Evolutionary conservation across 2,797 vertebrate species (phyloP).

Genomic region (Acanthurus tractus): DNA sequence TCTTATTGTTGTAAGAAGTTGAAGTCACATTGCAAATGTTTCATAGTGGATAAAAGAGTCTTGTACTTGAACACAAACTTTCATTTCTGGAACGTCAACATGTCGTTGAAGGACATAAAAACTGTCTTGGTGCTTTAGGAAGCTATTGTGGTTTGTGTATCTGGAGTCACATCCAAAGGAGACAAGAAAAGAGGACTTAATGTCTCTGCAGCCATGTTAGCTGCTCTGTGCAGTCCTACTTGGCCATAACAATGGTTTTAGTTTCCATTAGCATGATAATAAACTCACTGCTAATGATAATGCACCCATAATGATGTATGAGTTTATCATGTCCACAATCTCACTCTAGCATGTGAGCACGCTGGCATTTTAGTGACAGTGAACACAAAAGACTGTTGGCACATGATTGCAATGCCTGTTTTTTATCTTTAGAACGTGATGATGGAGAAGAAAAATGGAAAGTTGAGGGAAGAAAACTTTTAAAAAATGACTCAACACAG

Average conservation of each 20-base stretch:
- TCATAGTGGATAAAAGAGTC: neutral
- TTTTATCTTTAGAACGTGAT: too few species aligned
- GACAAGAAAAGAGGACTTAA: neutral
- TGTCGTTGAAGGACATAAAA: constrained; percentile 16
- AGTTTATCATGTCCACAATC: too few species aligned
- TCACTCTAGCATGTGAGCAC: neutral
- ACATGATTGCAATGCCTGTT: too few species aligned
- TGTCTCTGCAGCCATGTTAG: too few species aligned
- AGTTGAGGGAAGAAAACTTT: neutral
- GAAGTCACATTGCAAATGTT: neutral
- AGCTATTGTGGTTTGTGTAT: neutral
- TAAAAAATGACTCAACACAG: neutral
- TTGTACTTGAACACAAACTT: neutral
- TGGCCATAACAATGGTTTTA: neutral
- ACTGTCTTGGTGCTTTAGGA: too few species aligned
- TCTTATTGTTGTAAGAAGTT: neutral
- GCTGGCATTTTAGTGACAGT: neutral
- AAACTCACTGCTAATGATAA: neutral
- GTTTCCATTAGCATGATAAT: neutral
- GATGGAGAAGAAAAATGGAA: neutral
- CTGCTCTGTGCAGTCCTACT: neutral
- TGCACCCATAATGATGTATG: neutral
- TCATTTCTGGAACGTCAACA: constrained; percentile 8
- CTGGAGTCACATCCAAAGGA: neutral
- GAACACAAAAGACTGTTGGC: neutral